Percentiles rank a stretch among this genome's conserved stretches.
These are phyloP conservation scores for Hucho hucho DNA, from an alignment of 2,113 vertebrate genomes.

Conservation along the genomic window DNA sequence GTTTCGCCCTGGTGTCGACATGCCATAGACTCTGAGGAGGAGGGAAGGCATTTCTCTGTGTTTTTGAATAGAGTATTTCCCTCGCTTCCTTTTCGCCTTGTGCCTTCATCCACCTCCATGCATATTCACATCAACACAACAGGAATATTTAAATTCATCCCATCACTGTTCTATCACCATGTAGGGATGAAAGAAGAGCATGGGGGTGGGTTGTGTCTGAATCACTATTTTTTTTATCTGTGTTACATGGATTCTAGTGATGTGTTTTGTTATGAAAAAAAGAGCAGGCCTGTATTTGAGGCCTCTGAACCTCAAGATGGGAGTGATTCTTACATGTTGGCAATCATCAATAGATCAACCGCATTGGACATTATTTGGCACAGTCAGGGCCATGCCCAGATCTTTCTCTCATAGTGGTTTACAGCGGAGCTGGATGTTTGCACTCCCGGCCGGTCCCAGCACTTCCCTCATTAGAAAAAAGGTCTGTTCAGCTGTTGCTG, in stretches of 20 bases:
- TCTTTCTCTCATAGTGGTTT: no score
- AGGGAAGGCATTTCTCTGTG: neutral
- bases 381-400: no score
- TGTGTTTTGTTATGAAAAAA: neutral
- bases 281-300: neutral
- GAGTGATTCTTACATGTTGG: neutral
- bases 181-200: neutral
- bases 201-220: neutral
- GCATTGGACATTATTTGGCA: no score
- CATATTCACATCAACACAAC: slow-evolving; percentile 1
- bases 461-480: no score
- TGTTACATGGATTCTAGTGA: neutral
- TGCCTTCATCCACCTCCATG: slow-evolving; percentile 30
- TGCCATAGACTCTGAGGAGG: slow-evolving; percentile 15
- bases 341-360: neutral
- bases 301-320: neutral
- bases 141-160: slow-evolving; percentile 8
- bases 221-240: no score
- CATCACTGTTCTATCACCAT: neutral
- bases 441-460: no score
- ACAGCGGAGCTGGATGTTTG: no score
- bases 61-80: no score
- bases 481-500: no score
- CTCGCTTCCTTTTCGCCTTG: slow-evolving; percentile 24
- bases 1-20: neutral